A percentile compares a stretch with the other conserved stretches of the same genome.
Evolutionary conservation across 2,888 invertebrate genomes (phyloP).

Genomic region (Neuroscelio doddi): DNA sequence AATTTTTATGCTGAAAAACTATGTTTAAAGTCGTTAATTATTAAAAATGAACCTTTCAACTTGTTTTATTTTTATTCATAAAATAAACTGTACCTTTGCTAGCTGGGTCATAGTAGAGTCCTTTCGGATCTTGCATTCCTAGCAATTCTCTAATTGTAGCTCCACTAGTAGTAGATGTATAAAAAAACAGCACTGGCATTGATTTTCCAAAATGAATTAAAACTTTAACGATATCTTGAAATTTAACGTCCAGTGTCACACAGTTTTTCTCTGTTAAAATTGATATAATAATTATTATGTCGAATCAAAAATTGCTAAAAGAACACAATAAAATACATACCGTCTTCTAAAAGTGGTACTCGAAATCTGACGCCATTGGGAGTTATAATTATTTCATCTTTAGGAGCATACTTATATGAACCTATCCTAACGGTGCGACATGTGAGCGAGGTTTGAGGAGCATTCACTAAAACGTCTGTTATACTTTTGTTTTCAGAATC

Average conservation of each 20-base stretch:
- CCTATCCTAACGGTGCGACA: slow-evolving; percentile 90
- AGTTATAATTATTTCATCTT: slow-evolving; percentile 78
- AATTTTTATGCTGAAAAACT: no score
- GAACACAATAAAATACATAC: slow-evolving; percentile 51
- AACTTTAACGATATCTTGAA: slow-evolving; percentile 82
- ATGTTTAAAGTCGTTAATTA: no score
- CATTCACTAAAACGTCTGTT: slow-evolving; percentile 46
- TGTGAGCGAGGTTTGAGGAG: slow-evolving; percentile 75
- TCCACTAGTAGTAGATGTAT: slow-evolving; percentile 81
- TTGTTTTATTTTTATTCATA: neutral
- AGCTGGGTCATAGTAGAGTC: slow-evolving; percentile 74
- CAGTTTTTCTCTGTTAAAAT: slow-evolving; percentile 54
- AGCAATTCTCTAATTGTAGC: slow-evolving; percentile 80
- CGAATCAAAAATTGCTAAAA: no score
- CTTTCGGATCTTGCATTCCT: slow-evolving; percentile 78
- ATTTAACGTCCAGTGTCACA: slow-evolving; percentile 79
- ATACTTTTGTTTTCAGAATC: slow-evolving; percentile 21
- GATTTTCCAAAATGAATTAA: slow-evolving; percentile 84
- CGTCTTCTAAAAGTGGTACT: slow-evolving; percentile 71
- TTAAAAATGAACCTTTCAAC: neutral
- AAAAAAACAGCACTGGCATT: slow-evolving; percentile 86
- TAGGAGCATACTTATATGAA: slow-evolving; percentile 85
- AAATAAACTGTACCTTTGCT: slow-evolving; percentile 68
- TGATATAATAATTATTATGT: no score
- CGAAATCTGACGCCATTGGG: slow-evolving; percentile 70